phyloP scores from a whole-genome alignment of 35 echinoderm and acorn worm species.

The Lytechinus pictus region DNA sequence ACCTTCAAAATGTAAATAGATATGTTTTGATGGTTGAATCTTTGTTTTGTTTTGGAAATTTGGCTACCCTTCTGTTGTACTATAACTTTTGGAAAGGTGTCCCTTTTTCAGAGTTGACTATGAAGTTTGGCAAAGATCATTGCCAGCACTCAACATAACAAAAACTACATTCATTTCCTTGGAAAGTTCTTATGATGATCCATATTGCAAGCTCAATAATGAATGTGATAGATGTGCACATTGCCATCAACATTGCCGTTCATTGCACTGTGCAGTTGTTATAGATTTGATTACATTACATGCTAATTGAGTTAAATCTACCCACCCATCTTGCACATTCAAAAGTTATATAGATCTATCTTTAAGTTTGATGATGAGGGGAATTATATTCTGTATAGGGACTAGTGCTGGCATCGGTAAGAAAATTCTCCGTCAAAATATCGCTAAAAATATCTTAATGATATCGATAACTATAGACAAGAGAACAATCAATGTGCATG shows the following conservation, averaged over 20 bases:
- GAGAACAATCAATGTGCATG: too few relatives aligned
- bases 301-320: neutral
- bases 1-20: neutral
- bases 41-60: neutral
- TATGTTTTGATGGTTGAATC: neutral
- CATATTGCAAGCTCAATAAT: neutral
- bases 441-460: too few relatives aligned
- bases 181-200: neutral
- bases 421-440: too few relatives aligned
- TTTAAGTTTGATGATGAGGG: too few relatives aligned
- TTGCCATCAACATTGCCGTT: neutral
- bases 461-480: too few relatives aligned
- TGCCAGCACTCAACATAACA: neutral
- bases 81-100: neutral
- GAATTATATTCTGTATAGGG: too few relatives aligned
- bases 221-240: neutral
- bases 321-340: too few relatives aligned
- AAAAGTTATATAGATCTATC: too few relatives aligned
- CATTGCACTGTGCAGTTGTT: neutral
- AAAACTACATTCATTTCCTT: neutral
- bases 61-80: neutral
- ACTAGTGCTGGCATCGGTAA: too few relatives aligned
- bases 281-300: neutral
- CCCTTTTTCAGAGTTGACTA: neutral
- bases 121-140: neutral